Percentiles rank a stretch among this genome's conserved stretches.
These are phyloP conservation scores for Ormyrus thymus DNA, from an alignment of 2,888 invertebrate species.

Conservation along the genomic window DNA sequence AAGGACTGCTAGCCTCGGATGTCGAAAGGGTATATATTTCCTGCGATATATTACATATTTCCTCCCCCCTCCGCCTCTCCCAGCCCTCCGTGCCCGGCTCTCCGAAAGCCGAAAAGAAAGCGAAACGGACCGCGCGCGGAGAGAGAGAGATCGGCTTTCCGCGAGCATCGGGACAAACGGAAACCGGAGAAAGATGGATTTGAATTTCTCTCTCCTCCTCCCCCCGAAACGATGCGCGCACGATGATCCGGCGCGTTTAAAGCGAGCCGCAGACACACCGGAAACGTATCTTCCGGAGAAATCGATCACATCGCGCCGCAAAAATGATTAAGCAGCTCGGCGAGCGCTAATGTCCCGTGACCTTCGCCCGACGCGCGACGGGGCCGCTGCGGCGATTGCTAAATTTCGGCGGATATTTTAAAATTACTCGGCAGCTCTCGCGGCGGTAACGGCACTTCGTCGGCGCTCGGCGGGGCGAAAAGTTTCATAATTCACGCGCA, in stretches of 20 bases:
- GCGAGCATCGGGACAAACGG: conserved; percentile 16
- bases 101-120: neutral
- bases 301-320: conserved; percentile 18
- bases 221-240: too few relatives aligned
- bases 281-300: neutral
- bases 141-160: conserved; percentile 37
- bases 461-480: conserved; percentile 6
- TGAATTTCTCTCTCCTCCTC: conserved; percentile 27
- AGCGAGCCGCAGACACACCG: neutral
- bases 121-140: neutral
- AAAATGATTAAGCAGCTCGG: conserved; percentile 8
- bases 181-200: conserved; percentile 50
- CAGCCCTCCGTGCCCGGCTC: neutral
- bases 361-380: conserved; percentile 33
- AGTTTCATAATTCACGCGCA: conserved; percentile 45
- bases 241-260: conserved; percentile 28
- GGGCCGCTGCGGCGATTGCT: neutral
- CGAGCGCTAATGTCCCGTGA: conserved; percentile 19
- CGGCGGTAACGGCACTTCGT: neutral
- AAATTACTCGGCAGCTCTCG: conserved; percentile 1
- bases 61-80: neutral
- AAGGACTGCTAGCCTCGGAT: conserved; percentile 41
- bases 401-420: conserved; percentile 2
- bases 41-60: conserved; percentile 54
- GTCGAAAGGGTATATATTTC: conserved; percentile 49